These are phyloP conservation scores for Psilopogon haemacephalus DNA, from an alignment of 2,113 vertebrate genomes.

Conservation along the genomic window DNA sequence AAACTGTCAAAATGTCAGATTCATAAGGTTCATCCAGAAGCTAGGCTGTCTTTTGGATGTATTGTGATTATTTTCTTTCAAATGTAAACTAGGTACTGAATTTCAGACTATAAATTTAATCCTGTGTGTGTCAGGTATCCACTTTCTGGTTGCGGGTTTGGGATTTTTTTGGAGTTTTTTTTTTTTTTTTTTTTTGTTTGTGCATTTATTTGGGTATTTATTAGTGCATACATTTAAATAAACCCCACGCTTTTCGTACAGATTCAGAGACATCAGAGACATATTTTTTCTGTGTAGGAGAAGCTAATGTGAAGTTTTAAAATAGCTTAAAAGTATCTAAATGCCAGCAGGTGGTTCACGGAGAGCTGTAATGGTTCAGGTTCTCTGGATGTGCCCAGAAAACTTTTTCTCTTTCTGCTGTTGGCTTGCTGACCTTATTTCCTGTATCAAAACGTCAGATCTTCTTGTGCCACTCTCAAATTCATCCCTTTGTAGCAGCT, in stretches of 20 bases:
- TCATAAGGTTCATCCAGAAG: not conserved
- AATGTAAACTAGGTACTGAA: not conserved
- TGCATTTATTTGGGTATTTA: not conserved
- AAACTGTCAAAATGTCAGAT: not conserved
- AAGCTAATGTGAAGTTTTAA: not conserved
- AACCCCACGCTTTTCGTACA: not conserved
- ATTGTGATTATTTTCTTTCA: not conserved
- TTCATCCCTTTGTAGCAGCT: not conserved
- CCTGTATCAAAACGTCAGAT: not conserved
- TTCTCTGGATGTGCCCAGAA: not conserved
- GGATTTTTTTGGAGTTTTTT: too few relatives aligned
- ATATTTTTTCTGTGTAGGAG: not conserved
- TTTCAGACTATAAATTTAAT: not conserved
- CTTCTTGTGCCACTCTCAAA: not conserved
- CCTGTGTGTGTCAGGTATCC: not conserved
- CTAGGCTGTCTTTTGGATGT: not conserved
- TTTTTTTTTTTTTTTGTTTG: not conserved
- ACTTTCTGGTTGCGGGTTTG: fast-evolving
- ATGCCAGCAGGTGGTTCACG: not conserved
- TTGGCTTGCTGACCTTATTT: not conserved
- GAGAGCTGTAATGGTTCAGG: not conserved
- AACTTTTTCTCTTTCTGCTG: not conserved
- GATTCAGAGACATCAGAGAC: not conserved
- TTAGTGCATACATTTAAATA: not conserved
- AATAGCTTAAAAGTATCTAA: not conserved